phyloP scores from a whole-genome alignment of 2,113 vertebrate species.

The Globicephala melas region DNA sequence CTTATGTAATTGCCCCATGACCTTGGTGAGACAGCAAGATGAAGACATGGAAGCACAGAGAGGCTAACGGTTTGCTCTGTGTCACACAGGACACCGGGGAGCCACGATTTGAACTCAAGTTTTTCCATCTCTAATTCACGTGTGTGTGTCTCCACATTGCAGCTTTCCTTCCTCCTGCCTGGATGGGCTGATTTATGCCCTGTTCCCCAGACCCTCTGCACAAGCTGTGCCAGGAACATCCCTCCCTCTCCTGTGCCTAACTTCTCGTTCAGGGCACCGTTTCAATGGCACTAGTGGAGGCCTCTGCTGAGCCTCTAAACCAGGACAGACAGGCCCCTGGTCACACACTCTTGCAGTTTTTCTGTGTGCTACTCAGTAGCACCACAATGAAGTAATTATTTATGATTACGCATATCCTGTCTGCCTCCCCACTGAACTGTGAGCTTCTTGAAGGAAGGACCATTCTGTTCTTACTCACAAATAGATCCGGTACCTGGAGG shows the following conservation, averaged over 20 bases:
- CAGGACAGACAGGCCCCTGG: not conserved
- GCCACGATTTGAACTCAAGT: not conserved
- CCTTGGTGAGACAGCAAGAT: rapidly evolving
- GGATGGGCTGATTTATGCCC: not conserved
- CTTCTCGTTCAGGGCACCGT: not conserved
- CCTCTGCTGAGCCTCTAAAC: not conserved
- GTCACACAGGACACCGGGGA: not conserved
- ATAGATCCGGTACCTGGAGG: not conserved
- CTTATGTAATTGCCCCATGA: rapidly evolving
- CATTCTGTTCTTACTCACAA: not conserved
- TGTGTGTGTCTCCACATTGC: not conserved
- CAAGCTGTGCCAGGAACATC: not conserved
- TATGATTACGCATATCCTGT: rapidly evolving
- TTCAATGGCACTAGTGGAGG: not conserved
- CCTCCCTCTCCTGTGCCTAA: not conserved
- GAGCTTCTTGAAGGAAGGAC: not conserved
- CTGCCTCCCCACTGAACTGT: not conserved
- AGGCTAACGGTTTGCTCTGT: rapidly evolving
- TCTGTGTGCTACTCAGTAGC: not conserved
- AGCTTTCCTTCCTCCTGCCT: not conserved
- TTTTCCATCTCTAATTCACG: no score
- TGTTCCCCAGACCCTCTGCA: not conserved
- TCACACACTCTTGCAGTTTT: not conserved
- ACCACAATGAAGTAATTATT: not conserved
- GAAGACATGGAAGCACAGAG: not conserved